Base-by-base conservation (phyloP, 2,888 invertebrate genomes). In the Theretra japonica region DNA sequence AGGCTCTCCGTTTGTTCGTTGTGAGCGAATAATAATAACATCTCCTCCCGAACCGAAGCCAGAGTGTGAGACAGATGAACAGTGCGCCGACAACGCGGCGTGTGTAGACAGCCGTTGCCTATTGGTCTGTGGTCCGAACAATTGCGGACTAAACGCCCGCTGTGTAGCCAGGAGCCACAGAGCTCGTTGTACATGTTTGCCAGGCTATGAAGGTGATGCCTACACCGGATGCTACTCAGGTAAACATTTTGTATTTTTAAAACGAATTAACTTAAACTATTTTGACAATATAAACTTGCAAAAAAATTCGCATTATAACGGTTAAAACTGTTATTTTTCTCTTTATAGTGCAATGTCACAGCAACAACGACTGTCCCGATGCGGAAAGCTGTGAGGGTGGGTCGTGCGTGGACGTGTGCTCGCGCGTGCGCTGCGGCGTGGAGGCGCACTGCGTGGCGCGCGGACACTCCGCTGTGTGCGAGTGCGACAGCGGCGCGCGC, bases 161-260 rank as follows among this genome's bases (percentile, higher is more conserved):
- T 98, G 98, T 82, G 95, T 96, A 73, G 96, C 97, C 0, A 96
- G 96, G 88, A 93, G 96, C 74, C 98, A 98, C 82, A 95, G 98
- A 80, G 97, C 98, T 11, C 95, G 97, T 30, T 98, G 98, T 85
- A 96, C 96, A 3, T 98, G 98, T 83, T 95, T 96, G 78, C 96
- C 97, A 78, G 97, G 97, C 53, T 97, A 96, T 83, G 97, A 97
- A 76, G 98, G 98, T 83, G 97, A 98, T 85, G 97, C 97, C 21
- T 96, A 97, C 81, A 95, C 95, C 72, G 96, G 96, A 80, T 98
- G 98, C 83, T 96, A 96, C 81, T 96, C 97, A 85, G 96, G 96
- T 97, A 92, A 25, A 30, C 17, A 53, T 50, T 56, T 2, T 15
- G 11, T 62, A 21, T 41, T 41, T 41, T 62, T 4, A 41, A 11